A percentile compares a stretch with the other conserved stretches of the same genome.
These are phyloP conservation scores for Onthophagus sagittarius DNA, from an alignment of 2,888 invertebrate genomes.

Conservation along the genomic window DNA sequence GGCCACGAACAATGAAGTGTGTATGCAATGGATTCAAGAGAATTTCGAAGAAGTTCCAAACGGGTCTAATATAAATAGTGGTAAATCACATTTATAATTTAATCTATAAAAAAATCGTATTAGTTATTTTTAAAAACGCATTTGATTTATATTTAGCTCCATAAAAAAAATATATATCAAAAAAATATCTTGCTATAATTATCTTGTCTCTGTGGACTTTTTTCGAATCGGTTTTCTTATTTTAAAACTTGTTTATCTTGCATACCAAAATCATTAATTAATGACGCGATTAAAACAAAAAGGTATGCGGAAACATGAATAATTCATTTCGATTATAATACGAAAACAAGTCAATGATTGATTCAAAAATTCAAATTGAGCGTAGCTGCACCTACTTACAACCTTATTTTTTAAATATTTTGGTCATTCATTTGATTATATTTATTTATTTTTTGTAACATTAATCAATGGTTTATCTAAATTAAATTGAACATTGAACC, in stretches of 20 bases:
- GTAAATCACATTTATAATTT: conserved; percentile 3
- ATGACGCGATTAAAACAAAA: background rate
- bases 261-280: background rate
- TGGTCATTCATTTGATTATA: background rate
- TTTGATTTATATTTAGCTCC: background rate
- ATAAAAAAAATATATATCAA: background rate
- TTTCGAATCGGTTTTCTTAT: background rate
- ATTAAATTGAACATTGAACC: background rate
- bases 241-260: background rate
- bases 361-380: background rate
- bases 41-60: conserved; percentile 17
- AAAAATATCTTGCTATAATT: background rate
- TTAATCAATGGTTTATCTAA: background rate
- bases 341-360: background rate
- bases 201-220: background rate
- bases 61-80: conserved; percentile 11
- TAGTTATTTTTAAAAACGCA: background rate
- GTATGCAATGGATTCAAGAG: conserved; percentile 21
- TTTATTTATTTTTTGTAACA: too few relatives aligned
- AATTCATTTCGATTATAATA: background rate
- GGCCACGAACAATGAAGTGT: conserved; percentile 19
- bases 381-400: background rate
- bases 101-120: background rate
- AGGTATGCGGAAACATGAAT: background rate
- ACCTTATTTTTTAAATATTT: background rate